phyloP scores from a whole-genome alignment of 2,888 invertebrate species.

The Epistrophe grossulariae region DNA sequence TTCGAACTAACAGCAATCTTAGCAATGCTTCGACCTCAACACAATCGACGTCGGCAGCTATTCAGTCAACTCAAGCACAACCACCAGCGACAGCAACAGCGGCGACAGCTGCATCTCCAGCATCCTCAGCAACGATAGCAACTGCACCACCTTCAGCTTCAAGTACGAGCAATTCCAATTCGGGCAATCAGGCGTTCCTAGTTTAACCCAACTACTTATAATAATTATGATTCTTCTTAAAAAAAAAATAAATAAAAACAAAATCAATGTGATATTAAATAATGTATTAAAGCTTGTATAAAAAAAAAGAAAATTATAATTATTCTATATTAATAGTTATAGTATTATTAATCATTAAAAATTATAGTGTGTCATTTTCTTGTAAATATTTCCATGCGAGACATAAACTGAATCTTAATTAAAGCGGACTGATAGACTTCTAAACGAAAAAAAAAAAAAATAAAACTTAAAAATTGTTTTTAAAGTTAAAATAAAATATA shows the following conservation, averaged over 20 bases:
- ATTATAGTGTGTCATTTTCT: slow-evolving; percentile 62
- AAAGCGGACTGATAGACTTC: slow-evolving; percentile 72
- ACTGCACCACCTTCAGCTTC: slow-evolving; percentile 63
- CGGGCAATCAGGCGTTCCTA: slow-evolving; percentile 82
- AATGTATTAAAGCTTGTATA: slow-evolving; percentile 73
- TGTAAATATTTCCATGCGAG: slow-evolving; percentile 73
- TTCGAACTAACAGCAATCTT: slow-evolving; percentile 82
- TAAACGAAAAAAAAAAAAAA: slow-evolving; percentile 63
- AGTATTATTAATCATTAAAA: slow-evolving; percentile 61
- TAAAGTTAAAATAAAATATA: slow-evolving; percentile 35
- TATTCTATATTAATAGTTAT: slow-evolving; percentile 56
- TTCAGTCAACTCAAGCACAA: slow-evolving; percentile 78
- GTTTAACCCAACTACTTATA: slow-evolving; percentile 78
- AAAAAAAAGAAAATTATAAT: slow-evolving; percentile 57
- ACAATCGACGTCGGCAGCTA: slow-evolving; percentile 81
- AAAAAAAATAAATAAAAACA: slow-evolving; percentile 56
- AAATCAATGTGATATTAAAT: slow-evolving; percentile 80
- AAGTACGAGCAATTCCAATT: slow-evolving; percentile 77
- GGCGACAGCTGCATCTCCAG: slow-evolving; percentile 17
- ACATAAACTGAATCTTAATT: slow-evolving; percentile 65
- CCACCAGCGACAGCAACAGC: slow-evolving; percentile 67
- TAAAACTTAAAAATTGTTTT: slow-evolving; percentile 73
- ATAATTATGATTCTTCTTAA: slow-evolving; percentile 49
- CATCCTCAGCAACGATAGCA: slow-evolving; percentile 58
- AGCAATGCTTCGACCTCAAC: slow-evolving; percentile 83